Evolutionary conservation across 2,888 invertebrate genomes (phyloP).

Genomic region (Teleogryllus oceanicus): DNA sequence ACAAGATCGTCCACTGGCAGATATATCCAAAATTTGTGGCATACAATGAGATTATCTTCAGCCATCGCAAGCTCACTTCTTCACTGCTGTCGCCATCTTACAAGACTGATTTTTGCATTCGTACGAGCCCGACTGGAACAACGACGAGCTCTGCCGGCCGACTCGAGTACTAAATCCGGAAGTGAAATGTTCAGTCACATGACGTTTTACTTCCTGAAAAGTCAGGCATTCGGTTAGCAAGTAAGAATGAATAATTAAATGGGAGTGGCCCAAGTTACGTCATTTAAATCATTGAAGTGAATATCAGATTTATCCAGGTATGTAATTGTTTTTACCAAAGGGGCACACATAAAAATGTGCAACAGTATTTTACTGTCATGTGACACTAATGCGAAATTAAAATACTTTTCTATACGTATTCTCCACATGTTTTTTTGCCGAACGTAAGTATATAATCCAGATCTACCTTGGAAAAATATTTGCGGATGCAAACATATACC

Average conservation of each 20-base stretch:
- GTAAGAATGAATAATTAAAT: background rate
- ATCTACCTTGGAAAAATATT: too few species aligned
- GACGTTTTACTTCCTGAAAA: constrained; percentile 3
- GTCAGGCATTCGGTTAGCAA: background rate
- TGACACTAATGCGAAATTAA: background rate
- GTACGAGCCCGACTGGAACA: constrained; percentile 21
- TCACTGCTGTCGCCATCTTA: constrained; percentile 41
- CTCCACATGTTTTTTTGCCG: too few species aligned
- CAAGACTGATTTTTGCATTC: constrained; percentile 33
- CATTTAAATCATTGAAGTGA: too few species aligned
- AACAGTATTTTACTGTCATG: background rate
- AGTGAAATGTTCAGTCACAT: constrained; percentile 26
- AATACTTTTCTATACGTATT: too few species aligned
- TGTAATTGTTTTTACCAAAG: background rate
- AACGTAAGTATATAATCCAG: too few species aligned
- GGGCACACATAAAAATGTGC: background rate
- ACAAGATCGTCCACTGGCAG: background rate
- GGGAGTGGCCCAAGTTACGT: constrained; percentile 23
- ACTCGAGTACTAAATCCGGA: constrained; percentile 25
- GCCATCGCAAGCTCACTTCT: constrained; percentile 34
- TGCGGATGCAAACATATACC: too few species aligned
- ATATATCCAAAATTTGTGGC: constrained; percentile 29
- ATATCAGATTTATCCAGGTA: background rate
- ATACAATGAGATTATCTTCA: constrained; percentile 27
- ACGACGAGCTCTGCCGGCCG: constrained; percentile 26